Evolutionary conservation across 2,113 vertebrate species (phyloP), one percentile per base, ranked within the genome.

Genomic region (Machaerirhynchus nigripectus): DNA sequence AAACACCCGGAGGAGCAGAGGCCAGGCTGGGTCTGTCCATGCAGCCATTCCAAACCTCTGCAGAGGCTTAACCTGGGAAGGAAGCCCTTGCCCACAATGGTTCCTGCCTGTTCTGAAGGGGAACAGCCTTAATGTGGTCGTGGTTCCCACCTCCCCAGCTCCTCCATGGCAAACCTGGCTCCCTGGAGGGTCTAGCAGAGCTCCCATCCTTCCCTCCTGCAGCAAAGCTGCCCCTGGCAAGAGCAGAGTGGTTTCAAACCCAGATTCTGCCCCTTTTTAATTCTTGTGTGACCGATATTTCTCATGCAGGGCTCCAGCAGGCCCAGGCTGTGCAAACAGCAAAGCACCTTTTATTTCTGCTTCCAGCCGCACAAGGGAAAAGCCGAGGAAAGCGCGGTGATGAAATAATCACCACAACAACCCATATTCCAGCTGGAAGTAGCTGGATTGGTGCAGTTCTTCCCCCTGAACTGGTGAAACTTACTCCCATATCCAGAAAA

Each of bases 401-500:
- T 87, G 93, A 96, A 93, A 95, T 33, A 92, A 92, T 67, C 76
- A 78, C 33, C 6, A 5, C 37, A 64, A 67, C 1, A 28, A 86
- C 28, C 17, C 68, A 22, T n/a, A 55, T 37, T 88, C 59, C 2
- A 4, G 60, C 60, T 93, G 69, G 30, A 84, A 86, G 83, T 44
- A 55, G 83, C 56, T 7, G 6, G 37, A 64, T 93, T 4, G 5
- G n/a, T 37, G 49, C 64, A 70, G 40, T 30, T 92, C 80, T 40
- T 78, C 49, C 33, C 55, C 16, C 21, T 87, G 49, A 81, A 73
- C n/a, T 13, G 22, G 8, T 19, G 46, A 85, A 89, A 16, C 31
- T 91, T 60, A 40, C 40, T 93, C 60, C 37, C 53, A 39, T 60
- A 71, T 49, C 83, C 93, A 96, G 68, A 94, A 96, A 90, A 39